Base-by-base conservation (phyloP, 2,113 vertebrate species). In the Struthio camelus region DNA sequence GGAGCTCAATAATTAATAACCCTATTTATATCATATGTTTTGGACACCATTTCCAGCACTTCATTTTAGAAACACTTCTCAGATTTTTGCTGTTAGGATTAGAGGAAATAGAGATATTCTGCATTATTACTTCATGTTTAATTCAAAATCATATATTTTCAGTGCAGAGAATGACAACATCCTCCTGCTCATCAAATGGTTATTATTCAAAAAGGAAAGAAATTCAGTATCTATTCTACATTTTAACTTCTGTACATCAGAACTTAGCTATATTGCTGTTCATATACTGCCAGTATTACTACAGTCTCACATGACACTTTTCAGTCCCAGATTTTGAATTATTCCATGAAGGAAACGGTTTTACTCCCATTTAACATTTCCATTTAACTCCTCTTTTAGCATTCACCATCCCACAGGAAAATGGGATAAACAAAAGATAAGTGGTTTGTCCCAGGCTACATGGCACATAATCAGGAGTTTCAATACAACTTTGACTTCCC, bases 41-140 rank as follows among this genome's bases (percentile, higher is more conserved):
- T 92, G 50, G 53, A 96, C 90, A 30, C n/a, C 42, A 77, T 71
- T 85, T 64, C 72, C 92, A 91, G 79, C 7, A 81, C 44, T 94
- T 65, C 71, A 18, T 53, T 85, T 93, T 27, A 91, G 50, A 94
- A 96, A 94, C 24, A 82, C 36, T 44, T 77, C 8, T 54, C 61
- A 80, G 51, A 3, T 76, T 53, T 87, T 93, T 85, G 22, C n/a
- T 70, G 28, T 54, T 82, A 88, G 53, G 2, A 0, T 65, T 82
- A 84, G 75, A 94, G 87, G 34, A 73, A 93, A 75, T 53, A 84
- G 36, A 94, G 51, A 51, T 20, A 81, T 1, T 9, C 1, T 76
- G 36, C 92, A 67, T 2, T 2, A 69, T 78, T 82, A 56, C 53
- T 85, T 80, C 62, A 95, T 48, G 22, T 53, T 87, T 80, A 80